phyloP scores from a whole-genome alignment of 2,113 vertebrate species.

The Osmerus eperlanus region DNA sequence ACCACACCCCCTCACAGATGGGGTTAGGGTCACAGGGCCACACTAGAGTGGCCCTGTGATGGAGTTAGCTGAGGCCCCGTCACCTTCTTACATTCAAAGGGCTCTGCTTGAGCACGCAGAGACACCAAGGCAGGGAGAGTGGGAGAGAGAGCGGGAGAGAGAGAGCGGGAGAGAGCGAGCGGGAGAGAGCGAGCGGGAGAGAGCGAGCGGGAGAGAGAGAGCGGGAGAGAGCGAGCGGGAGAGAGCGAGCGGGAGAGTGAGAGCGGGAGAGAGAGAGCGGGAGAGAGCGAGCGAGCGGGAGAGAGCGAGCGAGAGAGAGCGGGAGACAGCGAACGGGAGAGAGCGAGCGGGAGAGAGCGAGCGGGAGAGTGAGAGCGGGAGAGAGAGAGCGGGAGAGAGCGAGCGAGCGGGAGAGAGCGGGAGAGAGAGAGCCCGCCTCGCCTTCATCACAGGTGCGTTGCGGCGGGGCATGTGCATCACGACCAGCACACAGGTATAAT shows the following conservation, averaged over 20 bases:
- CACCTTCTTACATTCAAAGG: constrained; percentile 38
- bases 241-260: constrained; percentile 10
- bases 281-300: background rate
- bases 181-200: no score
- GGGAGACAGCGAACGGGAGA: background rate
- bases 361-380: no score
- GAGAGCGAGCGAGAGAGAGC: background rate
- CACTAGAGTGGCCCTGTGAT: constrained; percentile 7
- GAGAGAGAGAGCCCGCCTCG: background rate
- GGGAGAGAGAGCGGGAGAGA: constrained; percentile 9
- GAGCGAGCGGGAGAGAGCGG: constrained; percentile 10
- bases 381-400: no score
- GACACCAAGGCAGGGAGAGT: background rate
- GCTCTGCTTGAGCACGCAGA: constrained; percentile 12
- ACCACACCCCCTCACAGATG: no score
- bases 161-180: background rate
- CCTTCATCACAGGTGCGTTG: constrained; percentile 62
- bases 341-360: background rate
- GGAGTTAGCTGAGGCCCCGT: constrained; percentile 40
- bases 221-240: constrained; percentile 25
- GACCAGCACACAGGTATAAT: constrained; percentile 53
- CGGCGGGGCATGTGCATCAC: constrained; percentile 53
- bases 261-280: constrained; percentile 25
- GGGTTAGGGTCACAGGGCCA: no score
- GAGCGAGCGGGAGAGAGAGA: constrained; percentile 25